phyloP scores from a whole-genome alignment of 2,113 vertebrate species.

The Gymnorhina tibicen region DNA sequence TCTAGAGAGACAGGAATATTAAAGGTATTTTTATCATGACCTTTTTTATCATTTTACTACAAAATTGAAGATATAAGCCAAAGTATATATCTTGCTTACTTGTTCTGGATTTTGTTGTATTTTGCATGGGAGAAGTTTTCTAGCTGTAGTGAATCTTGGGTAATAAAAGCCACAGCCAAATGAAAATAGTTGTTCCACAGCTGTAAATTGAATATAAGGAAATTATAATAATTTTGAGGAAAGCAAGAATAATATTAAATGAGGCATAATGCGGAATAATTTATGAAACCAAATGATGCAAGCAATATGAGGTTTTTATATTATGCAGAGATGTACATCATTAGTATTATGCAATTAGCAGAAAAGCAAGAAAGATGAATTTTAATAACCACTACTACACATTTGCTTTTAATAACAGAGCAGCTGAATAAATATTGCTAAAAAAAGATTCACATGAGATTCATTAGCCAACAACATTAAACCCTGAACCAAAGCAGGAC shows the following conservation, averaged over 20 bases:
- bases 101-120: constrained; percentile 91
- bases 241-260: constrained; percentile 39
- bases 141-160: constrained; percentile 95
- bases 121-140: constrained; percentile 94
- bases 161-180: constrained; percentile 98
- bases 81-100: constrained; percentile 73
- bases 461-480: constrained; percentile 2
- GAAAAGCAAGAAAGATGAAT: constrained; percentile 20
- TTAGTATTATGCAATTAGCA: constrained; percentile 45
- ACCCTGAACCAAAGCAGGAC: background rate
- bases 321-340: constrained; percentile 42
- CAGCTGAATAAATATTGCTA: constrained; percentile 19
- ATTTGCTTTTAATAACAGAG: constrained; percentile 12
- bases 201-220: constrained; percentile 73
- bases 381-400: constrained; percentile 30
- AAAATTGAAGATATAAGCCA: background rate
- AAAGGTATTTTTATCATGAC: background rate
- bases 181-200: constrained; percentile 99
- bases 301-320: constrained; percentile 32
- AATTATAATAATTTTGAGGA: constrained; percentile 33
- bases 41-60: background rate
- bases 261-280: constrained; percentile 63
- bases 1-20: background rate
- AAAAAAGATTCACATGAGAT: background rate
- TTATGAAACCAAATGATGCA: constrained; percentile 60